Conservation (phyloP, 2,113 vertebrate genomes). For the Felis catus region DNA sequence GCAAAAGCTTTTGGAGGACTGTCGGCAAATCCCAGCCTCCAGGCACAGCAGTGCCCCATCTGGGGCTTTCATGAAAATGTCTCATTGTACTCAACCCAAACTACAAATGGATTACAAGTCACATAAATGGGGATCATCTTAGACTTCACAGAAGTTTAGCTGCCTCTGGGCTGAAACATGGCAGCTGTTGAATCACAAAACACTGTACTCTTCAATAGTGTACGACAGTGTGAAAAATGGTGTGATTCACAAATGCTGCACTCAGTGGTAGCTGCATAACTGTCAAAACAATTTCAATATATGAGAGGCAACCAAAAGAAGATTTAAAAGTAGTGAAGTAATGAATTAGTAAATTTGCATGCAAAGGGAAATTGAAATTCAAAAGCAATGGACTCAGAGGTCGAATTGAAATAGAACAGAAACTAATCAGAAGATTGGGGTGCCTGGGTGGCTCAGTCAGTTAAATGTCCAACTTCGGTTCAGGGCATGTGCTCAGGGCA, state of each 20-base stretch:
- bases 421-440: background rate
- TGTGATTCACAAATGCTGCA: background rate
- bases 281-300: background rate
- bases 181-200: slow-evolving; percentile 11
- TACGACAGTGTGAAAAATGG: background rate
- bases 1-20: background rate
- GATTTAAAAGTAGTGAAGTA: background rate
- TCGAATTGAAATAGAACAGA: background rate
- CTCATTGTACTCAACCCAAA: slow-evolving; percentile 40
- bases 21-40: background rate
- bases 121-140: slow-evolving; percentile 46
- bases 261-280: background rate
- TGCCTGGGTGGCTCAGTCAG: too few species aligned
- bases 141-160: slow-evolving; percentile 50
- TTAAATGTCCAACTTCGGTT: too few species aligned
- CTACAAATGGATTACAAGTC: slow-evolving; percentile 52
- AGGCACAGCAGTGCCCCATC: background rate
- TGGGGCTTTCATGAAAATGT: slow-evolving; percentile 29
- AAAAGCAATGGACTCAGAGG: background rate
- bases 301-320: background rate
- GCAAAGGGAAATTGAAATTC: background rate
- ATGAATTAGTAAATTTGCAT: background rate
- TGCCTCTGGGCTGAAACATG: slow-evolving; percentile 41
- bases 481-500: too few species aligned
- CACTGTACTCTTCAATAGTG: background rate